Evolutionary conservation across 2,113 vertebrate species (phyloP), one percentile per base, ranked within the genome.

Genomic region (Electrona antarctica): DNA sequence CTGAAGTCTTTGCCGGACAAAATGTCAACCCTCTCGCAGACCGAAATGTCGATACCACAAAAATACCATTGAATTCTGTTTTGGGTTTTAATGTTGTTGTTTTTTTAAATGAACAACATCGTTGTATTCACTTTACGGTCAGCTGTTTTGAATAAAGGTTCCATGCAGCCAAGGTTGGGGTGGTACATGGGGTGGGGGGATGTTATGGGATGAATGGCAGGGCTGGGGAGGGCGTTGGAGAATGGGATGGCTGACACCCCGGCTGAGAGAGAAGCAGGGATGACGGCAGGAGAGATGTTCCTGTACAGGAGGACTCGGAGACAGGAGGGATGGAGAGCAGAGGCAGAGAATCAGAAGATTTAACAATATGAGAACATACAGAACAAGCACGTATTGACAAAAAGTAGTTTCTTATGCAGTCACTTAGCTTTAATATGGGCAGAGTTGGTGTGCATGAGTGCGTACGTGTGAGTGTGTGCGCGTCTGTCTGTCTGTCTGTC

Each of bases 211-310:
- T 63, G 11, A 45, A 8, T 60, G 49, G 58, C 54, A 67, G 1
- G 0, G 33, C 52, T 65, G 59, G 50, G 67, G 55, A n/a, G 58
- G 66, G 73, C 74, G 64, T 72, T 45, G 52, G 69, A 73, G 62
- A 51, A 14, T 65, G 8, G n/a, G n/a, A 10, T 64, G 73, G 75
- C 77, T 77, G 74, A 70, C 68, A 79, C 69, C 33, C 48, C 57
- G 71, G 69, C 75, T 65, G 1, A 80, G 47, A 55, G 21, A 3
- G 7, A 46, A 54, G 55, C 6, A 56, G 69, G 71, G 71, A 68
- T 54, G 47, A 60, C 69, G 67, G 12, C 21, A 21, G 21, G 21
- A 21, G 21, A 21, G 21, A 21, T 21, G 21, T 21, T 21, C 21
- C 21, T 21, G 21, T 21, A 2, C 21, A 67, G 60, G 7, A 56